phyloP scores from a whole-genome alignment of 2,888 invertebrate species.

The Cepaea hortensis region DNA sequence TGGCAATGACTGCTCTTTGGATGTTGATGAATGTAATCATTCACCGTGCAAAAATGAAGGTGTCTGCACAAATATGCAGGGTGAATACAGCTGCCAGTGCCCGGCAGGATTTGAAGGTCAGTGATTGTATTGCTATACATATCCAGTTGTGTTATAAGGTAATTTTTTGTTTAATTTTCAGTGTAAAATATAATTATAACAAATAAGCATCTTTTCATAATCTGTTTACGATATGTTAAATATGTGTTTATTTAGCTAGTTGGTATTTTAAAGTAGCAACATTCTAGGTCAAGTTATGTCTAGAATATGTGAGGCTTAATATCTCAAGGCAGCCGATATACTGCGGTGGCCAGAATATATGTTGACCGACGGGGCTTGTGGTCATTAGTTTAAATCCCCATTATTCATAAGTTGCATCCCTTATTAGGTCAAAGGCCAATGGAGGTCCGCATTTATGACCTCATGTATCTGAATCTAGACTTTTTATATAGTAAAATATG shows the following conservation, averaged over 20 bases:
- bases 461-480: neutral
- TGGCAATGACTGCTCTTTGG: slow-evolving; percentile 34
- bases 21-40: slow-evolving; percentile 45
- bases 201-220: no score
- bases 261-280: no score
- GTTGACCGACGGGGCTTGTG: neutral
- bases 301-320: slow-evolving; percentile 14
- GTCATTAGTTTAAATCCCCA: neutral
- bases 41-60: slow-evolving; percentile 38
- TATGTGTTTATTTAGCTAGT: no score
- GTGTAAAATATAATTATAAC: no score
- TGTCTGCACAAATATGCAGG: slow-evolving; percentile 33
- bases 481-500: no score
- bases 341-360: slow-evolving; percentile 56
- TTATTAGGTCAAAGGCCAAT: neutral
- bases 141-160: no score
- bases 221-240: no score
- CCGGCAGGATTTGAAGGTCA: slow-evolving; percentile 57
- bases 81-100: slow-evolving; percentile 42
- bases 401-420: neutral
- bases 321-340: neutral
- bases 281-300: neutral
- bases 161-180: no score
- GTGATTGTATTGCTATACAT: neutral
- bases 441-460: neutral